phyloP scores from a whole-genome alignment of 1,140 invertebrate species.

The Catajapyx aquilonaris region DNA sequence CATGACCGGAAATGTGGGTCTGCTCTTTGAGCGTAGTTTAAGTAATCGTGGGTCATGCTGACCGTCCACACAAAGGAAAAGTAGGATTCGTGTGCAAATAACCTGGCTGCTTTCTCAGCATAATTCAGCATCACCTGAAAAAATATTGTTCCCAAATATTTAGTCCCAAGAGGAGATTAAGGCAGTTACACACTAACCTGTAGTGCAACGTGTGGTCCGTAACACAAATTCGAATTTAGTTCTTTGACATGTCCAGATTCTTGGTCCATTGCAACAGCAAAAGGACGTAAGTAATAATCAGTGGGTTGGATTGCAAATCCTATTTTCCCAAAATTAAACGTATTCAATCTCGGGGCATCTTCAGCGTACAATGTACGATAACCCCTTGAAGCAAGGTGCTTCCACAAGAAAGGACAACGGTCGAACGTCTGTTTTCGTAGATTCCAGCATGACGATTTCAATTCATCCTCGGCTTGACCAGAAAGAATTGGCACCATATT shows the following conservation, averaged over 20 bases:
- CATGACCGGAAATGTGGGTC: slow-evolving; percentile 20
- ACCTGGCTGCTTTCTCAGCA: background rate
- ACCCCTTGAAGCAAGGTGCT: slow-evolving; percentile 40
- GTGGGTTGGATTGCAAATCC: slow-evolving; percentile 58
- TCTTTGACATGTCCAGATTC: slow-evolving; percentile 30
- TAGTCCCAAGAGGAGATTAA: slow-evolving; percentile 9
- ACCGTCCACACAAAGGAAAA: slow-evolving; percentile 65
- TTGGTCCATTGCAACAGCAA: slow-evolving; percentile 34
- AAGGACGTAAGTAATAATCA: slow-evolving; percentile 60
- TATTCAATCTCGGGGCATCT: slow-evolving; percentile 46
- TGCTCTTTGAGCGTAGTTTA: slow-evolving; percentile 44
- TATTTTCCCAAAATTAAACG: slow-evolving; percentile 57
- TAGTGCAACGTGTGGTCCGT: slow-evolving; percentile 24
- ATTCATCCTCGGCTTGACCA: slow-evolving; percentile 34
- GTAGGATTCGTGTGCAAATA: slow-evolving; percentile 12
- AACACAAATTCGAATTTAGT: slow-evolving; percentile 35
- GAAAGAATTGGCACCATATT: slow-evolving; percentile 52
- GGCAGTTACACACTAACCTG: slow-evolving; percentile 13
- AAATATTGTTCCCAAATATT: background rate
- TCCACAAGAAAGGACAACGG: slow-evolving; percentile 58
- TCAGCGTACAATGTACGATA: slow-evolving; percentile 61
- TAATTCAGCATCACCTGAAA: slow-evolving; percentile 4
- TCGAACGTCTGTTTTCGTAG: slow-evolving; percentile 26
- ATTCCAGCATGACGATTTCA: slow-evolving; percentile 34
- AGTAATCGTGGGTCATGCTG: slow-evolving; percentile 50